Evolutionary conservation across 2,797 vertebrate genomes (phyloP).

Genomic region (Catamblyrhynchus diadema): DNA sequence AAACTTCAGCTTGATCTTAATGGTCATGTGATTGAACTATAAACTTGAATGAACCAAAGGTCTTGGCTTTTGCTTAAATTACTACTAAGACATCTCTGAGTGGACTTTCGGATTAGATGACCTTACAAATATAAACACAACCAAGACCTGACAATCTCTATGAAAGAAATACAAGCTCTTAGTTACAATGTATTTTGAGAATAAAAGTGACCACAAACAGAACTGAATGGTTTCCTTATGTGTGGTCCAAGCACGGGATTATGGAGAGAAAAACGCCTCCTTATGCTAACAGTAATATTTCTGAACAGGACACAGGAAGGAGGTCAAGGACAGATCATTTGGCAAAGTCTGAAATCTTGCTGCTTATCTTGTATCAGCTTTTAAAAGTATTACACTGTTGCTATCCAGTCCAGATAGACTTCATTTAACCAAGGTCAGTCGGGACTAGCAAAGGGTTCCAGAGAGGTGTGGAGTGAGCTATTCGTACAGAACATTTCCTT

Average conservation of each 20-base stretch:
- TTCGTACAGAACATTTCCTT: neutral
- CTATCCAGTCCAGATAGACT: neutral
- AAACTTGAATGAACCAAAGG: neutral
- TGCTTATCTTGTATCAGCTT: neutral
- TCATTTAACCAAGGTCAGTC: neutral
- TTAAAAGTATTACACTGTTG: neutral
- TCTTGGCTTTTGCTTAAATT: neutral
- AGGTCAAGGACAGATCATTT: accelerated
- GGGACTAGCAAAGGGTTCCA: neutral
- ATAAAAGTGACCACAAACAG: neutral
- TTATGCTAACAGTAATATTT: neutral
- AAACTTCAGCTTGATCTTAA: neutral
- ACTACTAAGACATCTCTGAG: neutral
- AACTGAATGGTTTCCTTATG: neutral
- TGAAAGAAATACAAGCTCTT: neutral
- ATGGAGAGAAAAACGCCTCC: neutral
- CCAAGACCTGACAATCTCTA: neutral
- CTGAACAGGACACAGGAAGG: neutral
- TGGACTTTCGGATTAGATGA: neutral
- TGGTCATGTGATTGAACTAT: neutral
- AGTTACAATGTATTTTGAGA: neutral
- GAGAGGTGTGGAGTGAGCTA: neutral
- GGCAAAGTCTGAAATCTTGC: neutral
- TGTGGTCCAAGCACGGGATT: neutral
- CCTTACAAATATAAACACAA: neutral